Evolutionary conservation across 2,113 vertebrate species (phyloP).

Genomic region (Callochromis pleurospilus): DNA sequence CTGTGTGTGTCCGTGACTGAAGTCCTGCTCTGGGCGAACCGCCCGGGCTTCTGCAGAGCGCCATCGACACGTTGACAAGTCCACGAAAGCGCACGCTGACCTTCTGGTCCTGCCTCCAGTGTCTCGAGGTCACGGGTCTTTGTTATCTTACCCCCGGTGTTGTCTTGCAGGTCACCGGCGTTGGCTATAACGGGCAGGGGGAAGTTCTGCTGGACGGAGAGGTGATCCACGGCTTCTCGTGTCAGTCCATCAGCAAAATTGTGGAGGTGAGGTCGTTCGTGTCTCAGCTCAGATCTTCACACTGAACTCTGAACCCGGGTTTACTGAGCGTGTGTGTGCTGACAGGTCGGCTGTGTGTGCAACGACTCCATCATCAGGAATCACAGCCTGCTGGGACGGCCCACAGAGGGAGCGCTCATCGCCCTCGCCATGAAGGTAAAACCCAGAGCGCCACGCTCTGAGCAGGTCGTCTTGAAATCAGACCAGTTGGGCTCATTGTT

Average conservation of each 20-base stretch:
- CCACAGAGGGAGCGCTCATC: conserved; percentile 93
- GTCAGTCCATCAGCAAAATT: conserved; percentile 81
- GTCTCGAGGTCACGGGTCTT: neutral
- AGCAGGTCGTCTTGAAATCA: neutral
- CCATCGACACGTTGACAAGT: neutral
- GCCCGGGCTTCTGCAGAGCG: neutral
- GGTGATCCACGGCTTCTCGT: conserved; percentile 87
- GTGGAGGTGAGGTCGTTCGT: conserved; percentile 79
- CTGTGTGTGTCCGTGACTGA: neutral
- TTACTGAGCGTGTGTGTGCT: neutral
- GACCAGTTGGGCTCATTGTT: rapidly evolving
- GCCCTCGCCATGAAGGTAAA: conserved; percentile 95
- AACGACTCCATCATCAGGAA: conserved; percentile 94
- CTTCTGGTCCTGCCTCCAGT: neutral
- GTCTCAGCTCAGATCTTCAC: neutral
- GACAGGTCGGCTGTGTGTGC: conserved; percentile 89
- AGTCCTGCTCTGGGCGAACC: neutral
- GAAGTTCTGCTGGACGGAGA: conserved; percentile 88
- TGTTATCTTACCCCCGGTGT: neutral
- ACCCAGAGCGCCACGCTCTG: neutral
- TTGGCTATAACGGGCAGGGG: conserved; percentile 91
- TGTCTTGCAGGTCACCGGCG: conserved; percentile 84
- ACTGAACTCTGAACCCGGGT: neutral
- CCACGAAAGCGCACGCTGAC: neutral
- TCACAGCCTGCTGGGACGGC: conserved; percentile 86